Evolutionary conservation across 1,140 invertebrate genomes (phyloP), one percentile per base, ranked within the genome.

Genomic region (Philaenus spumarius): DNA sequence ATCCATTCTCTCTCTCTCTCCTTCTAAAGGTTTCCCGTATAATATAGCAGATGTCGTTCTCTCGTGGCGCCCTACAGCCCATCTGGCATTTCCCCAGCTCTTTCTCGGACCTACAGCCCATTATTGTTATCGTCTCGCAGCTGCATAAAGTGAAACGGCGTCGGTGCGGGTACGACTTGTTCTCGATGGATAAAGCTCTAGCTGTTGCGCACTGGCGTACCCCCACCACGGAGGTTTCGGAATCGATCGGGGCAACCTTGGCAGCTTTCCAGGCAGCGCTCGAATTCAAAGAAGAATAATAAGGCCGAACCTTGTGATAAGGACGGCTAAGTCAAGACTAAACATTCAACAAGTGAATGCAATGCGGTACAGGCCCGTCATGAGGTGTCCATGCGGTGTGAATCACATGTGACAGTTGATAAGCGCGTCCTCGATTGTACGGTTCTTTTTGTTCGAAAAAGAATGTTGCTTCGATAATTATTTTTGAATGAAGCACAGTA

Each of bases 71-170:
- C 64, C 66, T 67, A 69, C 74, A 76, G 75, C 74, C 75, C 75
- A 75, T 76, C 74, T 76, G 75, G 75, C 75, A 76, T 76, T 76
- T 75, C 72, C 74, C 75, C 75, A 74, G 73, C 73, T 75, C 75
- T 73, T 73, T 72, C 72, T 68, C 70, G 58, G 70, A 75, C 74
- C 75, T 76, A 72, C 75, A 76, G 75, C 75, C 75, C 75, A 75
- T 76, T 73, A 73, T 75, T 76, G 75, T 76, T 76, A 76, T 76
- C 74, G 74, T 75, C 75, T 73, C 75, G 74, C 75, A 76, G 75
- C 75, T 76, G 75, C 75, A 76, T 76, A 76, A 76, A 76, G 74
- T 75, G 65, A 66, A 66, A 64, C 63, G 65, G 61, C 73, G 72
- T 70, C 72, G 69, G 70, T 72, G 37, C 69, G 70, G 71, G 67